Base-by-base conservation (phyloP, 2,113 vertebrate species). In the Nanorana parkeri region DNA sequence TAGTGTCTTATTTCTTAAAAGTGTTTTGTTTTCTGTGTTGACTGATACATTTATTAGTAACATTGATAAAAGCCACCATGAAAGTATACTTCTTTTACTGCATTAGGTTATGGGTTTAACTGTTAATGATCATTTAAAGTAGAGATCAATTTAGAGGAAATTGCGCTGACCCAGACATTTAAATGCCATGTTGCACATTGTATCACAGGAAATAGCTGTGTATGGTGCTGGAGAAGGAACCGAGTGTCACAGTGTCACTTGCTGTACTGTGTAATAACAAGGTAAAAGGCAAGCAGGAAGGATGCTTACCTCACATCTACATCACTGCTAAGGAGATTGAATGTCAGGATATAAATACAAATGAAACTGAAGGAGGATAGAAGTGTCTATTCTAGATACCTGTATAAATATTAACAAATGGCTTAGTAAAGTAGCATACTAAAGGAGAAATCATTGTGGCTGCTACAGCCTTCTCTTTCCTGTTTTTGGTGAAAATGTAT, bases 191-290 rank as follows among this genome's bases (percentile, higher is more conserved):
- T 66, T 32, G 28, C 17, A 66, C 23, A 66, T 5, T 32, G 26
- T 68, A n/a, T 68, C 67, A 68, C 36, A 68, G 36, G 32, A 47
- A 47, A 68, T 51, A 47, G 36, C 23, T 51, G 11, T 68, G 66
- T 11, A 11, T 47, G 41, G 41, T 21, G 20, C 36, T 68, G 13
- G 28, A 66, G 15, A 66, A 66, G 32, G 64, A 66, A 66, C 17
- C 19, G 4, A 3, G 1, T 66, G 26, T 32, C 17, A 26, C 41
- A 41, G 41, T 6, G 8, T 41, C 41, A 47, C 41, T 47, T 1
- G 41, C 41, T 47, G 41, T 47, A 47, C 64, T 32, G 16, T 16
- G 4, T 65, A 29, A 66, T 32, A 32, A 66, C 17, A 16, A 65
- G 63, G 24, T 28, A 29, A 65, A 29, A 65, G 63, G 64, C 28